Percentiles rank a stretch among this genome's conserved stretches.
These are phyloP conservation scores for Mythimna impura DNA, from an alignment of 2,888 invertebrate species.

Conservation along the genomic window DNA sequence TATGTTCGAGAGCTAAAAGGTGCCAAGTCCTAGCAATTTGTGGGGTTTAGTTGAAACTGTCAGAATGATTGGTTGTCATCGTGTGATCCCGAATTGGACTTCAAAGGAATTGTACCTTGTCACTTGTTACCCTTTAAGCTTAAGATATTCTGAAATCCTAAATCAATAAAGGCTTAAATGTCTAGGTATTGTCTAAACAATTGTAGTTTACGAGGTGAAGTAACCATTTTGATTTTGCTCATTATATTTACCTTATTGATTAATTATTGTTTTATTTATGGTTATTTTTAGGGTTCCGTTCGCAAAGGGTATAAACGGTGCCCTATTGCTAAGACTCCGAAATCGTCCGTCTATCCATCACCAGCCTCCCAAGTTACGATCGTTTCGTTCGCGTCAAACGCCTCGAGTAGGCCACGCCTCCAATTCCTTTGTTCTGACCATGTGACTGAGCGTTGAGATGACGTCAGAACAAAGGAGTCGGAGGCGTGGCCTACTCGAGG, in stretches of 20 bases:
- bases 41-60: slow-evolving; percentile 3
- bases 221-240: not conserved
- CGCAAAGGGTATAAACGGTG: too few relatives aligned
- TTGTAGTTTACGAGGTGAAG: not conserved
- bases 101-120: slow-evolving; percentile 1
- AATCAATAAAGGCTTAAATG: too few relatives aligned
- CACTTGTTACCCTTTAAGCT: slow-evolving; percentile 8
- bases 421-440: too few relatives aligned
- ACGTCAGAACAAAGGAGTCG: too few relatives aligned
- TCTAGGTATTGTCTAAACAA: slow-evolving; percentile 2
- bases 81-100: not conserved
- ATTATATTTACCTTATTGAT: not conserved
- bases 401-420: too few relatives aligned
- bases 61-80: not conserved
- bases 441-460: too few relatives aligned
- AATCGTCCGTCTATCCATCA: too few relatives aligned
- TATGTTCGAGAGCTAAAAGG: not conserved
- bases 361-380: too few relatives aligned
- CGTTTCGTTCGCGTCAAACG: too few relatives aligned
- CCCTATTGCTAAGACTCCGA: too few relatives aligned
- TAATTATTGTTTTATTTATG: not conserved
- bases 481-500: too few relatives aligned
- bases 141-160: not conserved
- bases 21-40: slow-evolving; percentile 13
- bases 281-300: not conserved